phyloP scores from a whole-genome alignment of 2,888 invertebrate species.

The Tanytarsus gracilentus region DNA sequence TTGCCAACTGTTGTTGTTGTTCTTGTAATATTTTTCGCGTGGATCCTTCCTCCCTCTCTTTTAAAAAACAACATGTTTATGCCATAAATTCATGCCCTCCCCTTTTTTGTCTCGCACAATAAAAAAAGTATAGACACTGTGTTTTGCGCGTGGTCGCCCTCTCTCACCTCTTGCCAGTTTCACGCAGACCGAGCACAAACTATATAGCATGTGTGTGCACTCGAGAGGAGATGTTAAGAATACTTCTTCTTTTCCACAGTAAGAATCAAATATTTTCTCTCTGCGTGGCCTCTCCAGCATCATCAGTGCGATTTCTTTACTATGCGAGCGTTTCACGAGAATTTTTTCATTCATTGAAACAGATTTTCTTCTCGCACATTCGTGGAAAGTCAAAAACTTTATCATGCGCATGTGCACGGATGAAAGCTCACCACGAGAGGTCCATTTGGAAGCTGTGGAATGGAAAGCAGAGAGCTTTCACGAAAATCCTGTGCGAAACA shows the following conservation, averaged over 20 bases:
- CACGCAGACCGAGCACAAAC: too few relatives aligned
- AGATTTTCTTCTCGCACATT: neutral
- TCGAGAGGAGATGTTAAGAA: too few relatives aligned
- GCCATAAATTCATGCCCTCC: neutral
- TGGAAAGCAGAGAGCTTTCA: constrained; percentile 10
- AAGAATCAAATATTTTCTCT: too few relatives aligned
- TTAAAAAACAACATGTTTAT: constrained; percentile 14
- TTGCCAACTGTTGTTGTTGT: neutral
- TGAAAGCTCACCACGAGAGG: constrained; percentile 9
- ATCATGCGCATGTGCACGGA: neutral
- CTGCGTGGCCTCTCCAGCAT: too few relatives aligned
- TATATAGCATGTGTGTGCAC: too few relatives aligned
- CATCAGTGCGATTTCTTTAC: too few relatives aligned
- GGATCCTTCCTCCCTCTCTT: too few relatives aligned
- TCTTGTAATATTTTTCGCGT: neutral
- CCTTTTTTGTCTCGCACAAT: neutral
- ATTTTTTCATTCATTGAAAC: constrained; percentile 18
- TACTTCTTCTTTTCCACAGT: too few relatives aligned
- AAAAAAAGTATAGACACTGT: too few relatives aligned
- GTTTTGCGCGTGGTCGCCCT: too few relatives aligned
- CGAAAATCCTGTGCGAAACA: constrained; percentile 16
- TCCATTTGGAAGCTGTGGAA: constrained; percentile 18
- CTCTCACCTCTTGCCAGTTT: too few relatives aligned
- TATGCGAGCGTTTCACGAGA: too few relatives aligned
- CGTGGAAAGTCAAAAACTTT: neutral